These are phyloP conservation scores for Speoplatyrhinus poulsoni DNA, from an alignment of 2,113 vertebrate species.

Conservation along the genomic window DNA sequence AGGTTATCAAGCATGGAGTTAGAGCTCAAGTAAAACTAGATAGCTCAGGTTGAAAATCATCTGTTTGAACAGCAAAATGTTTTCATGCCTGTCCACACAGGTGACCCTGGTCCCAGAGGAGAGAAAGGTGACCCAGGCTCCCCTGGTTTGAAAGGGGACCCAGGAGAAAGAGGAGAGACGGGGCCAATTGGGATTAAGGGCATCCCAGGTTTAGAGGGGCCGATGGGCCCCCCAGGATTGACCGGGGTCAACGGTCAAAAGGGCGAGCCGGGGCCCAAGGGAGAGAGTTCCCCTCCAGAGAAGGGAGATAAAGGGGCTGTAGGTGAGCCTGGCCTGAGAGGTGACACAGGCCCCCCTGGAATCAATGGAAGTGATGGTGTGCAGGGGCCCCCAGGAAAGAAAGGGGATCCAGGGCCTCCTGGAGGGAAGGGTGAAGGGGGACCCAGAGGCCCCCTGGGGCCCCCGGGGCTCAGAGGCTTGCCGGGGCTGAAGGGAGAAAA, in stretches of 20 bases:
- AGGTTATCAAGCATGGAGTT: constrained; percentile 7
- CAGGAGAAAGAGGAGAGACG: constrained; percentile 82
- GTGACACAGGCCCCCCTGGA: constrained; percentile 69
- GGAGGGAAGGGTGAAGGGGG: constrained; percentile 86
- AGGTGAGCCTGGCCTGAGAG: constrained; percentile 79
- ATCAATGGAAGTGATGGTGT: constrained; percentile 67
- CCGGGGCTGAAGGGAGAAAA: constrained; percentile 80
- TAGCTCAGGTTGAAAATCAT: neutral
- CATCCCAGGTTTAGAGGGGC: constrained; percentile 60
- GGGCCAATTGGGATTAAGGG: constrained; percentile 87
- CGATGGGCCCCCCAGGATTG: constrained; percentile 73
- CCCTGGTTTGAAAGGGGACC: constrained; percentile 85
- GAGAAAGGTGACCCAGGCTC: constrained; percentile 82
- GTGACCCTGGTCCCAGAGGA: constrained; percentile 84
- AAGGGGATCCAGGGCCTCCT: constrained; percentile 72
- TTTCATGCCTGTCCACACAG: constrained; percentile 60
- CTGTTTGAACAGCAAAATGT: neutral
- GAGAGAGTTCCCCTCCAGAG: constrained; percentile 69
- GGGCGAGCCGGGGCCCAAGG: constrained; percentile 81
- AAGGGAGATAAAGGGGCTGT: constrained; percentile 77
- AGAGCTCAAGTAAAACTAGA: neutral
- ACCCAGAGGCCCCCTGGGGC: constrained; percentile 73
- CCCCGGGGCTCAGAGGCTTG: constrained; percentile 79
- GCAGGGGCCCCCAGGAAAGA: constrained; percentile 75
- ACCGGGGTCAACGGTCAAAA: constrained; percentile 83